Evolutionary conservation across 2,797 vertebrate species (phyloP), one percentile per base, ranked within the genome.

Genomic region (Bradypodion pumilum): DNA sequence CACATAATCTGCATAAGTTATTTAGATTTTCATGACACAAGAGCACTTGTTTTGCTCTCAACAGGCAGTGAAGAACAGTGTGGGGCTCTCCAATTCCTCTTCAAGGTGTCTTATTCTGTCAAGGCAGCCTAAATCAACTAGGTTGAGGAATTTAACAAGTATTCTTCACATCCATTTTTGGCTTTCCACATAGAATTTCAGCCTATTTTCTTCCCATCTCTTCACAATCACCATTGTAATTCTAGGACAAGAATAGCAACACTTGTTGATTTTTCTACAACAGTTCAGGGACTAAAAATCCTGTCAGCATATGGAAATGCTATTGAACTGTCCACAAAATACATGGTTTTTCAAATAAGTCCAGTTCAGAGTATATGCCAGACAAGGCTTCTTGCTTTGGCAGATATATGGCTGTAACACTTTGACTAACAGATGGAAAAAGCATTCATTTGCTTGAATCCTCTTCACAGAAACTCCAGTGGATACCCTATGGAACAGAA

Each of bases 321-420:
- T 63, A 19, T 74, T 49, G 56, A 46, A 62, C 29, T 44, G 35
- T 19, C 15, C 12, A 27, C 27, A n/a, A 16, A 15, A 63, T 21
- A 49, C n/a, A n/a, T n/a, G n/a, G 13, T 35, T 73, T 73, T 81
- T 32, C 80, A 82, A 16, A 74, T 82, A 82, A 74, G 44, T 16
- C 35, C 29, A 23, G 7, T 21, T 37, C n/a, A 25, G 27, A 12
- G 7, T 68, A 52, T 19, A 7, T 29, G 25, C 10, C 23, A 37
- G 35, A 32, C 49, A n/a, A 59, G 27, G 27, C 46, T 44, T 29
- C 49, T 12, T 65, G 15, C 1, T 42, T 81, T 44, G 52, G 21
- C 37, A 81, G 46, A 73, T 12, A 32, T 5, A 44, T 7, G 7
- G 27, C 56, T n/a, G 29, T 7, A 27, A 25, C 35, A 40, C 5